Evolutionary conservation across 2,888 invertebrate genomes (phyloP).

Genomic region (Agapostemon virescens): DNA sequence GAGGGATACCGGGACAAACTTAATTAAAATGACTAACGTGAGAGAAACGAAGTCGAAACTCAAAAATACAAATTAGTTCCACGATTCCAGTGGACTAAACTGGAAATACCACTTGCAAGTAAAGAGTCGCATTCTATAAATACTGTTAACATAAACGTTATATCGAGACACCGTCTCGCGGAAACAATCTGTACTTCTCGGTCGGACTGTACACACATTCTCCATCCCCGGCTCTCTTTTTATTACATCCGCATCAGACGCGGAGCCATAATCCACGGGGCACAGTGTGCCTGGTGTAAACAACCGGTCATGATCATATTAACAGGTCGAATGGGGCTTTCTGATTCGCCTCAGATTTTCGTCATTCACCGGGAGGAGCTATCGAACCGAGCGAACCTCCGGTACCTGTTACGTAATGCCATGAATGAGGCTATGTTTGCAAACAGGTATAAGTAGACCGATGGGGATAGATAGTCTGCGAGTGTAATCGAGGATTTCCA

Average conservation of each 20-base stretch:
- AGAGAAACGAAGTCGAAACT: too few relatives aligned
- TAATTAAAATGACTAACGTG: too few relatives aligned
- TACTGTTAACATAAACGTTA: not conserved
- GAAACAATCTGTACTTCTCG: not conserved
- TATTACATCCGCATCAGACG: conserved; percentile 12
- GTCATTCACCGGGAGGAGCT: not conserved
- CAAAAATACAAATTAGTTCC: too few relatives aligned
- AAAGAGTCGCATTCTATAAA: too few relatives aligned
- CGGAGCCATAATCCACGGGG: not conserved
- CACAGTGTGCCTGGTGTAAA: conserved; percentile 34
- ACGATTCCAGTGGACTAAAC: too few relatives aligned
- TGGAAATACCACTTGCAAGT: too few relatives aligned
- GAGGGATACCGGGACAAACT: too few relatives aligned
- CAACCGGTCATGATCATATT: conserved; percentile 48
- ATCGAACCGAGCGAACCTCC: conserved; percentile 8
- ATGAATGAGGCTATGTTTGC: not conserved
- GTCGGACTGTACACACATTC: not conserved
- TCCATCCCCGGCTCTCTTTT: not conserved
- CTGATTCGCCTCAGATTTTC: conserved; percentile 3
- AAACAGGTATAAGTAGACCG: conserved; percentile 5
- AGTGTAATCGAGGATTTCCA: conserved; percentile 62
- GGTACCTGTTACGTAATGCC: conserved; percentile 33
- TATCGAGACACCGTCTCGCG: not conserved
- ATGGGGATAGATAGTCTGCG: conserved; percentile 17
- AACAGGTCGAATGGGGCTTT: conserved; percentile 30